phyloP scores from a whole-genome alignment of 2,113 vertebrate species.

The Cyanoliseus patagonus region DNA sequence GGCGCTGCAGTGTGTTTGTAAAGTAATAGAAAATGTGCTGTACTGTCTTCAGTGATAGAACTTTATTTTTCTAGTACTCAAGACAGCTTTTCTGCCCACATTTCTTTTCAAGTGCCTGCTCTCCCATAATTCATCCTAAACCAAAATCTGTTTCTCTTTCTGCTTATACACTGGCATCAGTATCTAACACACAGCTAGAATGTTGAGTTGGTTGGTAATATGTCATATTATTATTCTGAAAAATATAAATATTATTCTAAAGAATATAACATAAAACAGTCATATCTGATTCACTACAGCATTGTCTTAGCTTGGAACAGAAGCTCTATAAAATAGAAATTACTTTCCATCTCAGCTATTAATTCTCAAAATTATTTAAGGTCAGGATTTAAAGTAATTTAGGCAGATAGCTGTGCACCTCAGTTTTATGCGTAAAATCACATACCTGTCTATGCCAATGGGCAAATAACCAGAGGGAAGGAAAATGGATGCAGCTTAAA shows the following conservation, averaged over 20 bases:
- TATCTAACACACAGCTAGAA: background rate
- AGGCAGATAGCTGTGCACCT: background rate
- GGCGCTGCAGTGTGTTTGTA: background rate
- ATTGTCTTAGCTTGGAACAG: background rate
- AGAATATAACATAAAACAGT: background rate
- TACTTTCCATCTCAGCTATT: background rate
- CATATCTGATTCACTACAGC: background rate
- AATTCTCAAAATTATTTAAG: background rate
- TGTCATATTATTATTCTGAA: background rate
- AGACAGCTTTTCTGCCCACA: background rate
- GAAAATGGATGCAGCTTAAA: background rate
- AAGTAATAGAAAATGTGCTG: background rate
- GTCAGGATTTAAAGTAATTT: background rate
- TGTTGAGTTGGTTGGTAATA: background rate
- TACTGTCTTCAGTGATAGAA: background rate
- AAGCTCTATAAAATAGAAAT: background rate
- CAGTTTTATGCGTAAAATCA: background rate
- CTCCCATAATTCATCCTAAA: background rate
- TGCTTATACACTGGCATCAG: background rate
- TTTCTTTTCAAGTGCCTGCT: background rate
- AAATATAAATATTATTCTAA: conserved; percentile 7
- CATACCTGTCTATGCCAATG: background rate
- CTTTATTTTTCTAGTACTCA: background rate
- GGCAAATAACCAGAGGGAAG: background rate
- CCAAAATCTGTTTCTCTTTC: background rate